phyloP scores from a whole-genome alignment of 2,888 invertebrate species.

The Xestia sexstrigata region DNA sequence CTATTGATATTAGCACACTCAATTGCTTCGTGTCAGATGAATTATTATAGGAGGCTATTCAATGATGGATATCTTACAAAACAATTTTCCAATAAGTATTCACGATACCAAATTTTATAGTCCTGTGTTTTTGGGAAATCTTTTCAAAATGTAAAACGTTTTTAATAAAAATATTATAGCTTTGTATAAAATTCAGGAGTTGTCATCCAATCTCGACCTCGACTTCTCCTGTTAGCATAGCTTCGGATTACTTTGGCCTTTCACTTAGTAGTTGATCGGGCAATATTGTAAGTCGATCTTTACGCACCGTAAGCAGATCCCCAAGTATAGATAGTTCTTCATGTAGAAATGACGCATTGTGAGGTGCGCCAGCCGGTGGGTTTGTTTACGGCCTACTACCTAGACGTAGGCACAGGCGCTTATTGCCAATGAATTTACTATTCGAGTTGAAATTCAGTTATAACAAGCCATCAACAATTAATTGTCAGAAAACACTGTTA shows the following conservation, averaged over 20 bases:
- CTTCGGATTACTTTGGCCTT: slow-evolving; percentile 35
- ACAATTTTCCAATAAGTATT: neutral
- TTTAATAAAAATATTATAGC: neutral
- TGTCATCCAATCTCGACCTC: neutral
- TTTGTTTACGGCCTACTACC: slow-evolving; percentile 14
- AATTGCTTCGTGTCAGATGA: slow-evolving; percentile 5
- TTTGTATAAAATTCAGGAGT: neutral
- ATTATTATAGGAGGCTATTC: slow-evolving; percentile 14
- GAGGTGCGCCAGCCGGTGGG: slow-evolving; percentile 15
- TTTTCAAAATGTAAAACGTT: neutral
- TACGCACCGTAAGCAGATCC: slow-evolving; percentile 21
- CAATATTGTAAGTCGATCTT: slow-evolving; percentile 16
- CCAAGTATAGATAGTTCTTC: slow-evolving; percentile 3
- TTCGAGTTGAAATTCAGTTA: slow-evolving; percentile 4
- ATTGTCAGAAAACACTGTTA: neutral
- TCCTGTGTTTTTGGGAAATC: neutral
- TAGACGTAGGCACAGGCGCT: neutral
- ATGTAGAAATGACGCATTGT: slow-evolving; percentile 32
- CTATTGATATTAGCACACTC: slow-evolving; percentile 9
- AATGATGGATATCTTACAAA: neutral
- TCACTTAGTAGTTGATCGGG: slow-evolving; percentile 7
- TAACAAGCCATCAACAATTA: neutral
- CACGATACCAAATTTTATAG: neutral
- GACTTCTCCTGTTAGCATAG: slow-evolving; percentile 7
- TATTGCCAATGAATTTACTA: slow-evolving; percentile 8